phyloP scores from a whole-genome alignment of 2,797 vertebrate species.

The Allobates femoralis region DNA sequence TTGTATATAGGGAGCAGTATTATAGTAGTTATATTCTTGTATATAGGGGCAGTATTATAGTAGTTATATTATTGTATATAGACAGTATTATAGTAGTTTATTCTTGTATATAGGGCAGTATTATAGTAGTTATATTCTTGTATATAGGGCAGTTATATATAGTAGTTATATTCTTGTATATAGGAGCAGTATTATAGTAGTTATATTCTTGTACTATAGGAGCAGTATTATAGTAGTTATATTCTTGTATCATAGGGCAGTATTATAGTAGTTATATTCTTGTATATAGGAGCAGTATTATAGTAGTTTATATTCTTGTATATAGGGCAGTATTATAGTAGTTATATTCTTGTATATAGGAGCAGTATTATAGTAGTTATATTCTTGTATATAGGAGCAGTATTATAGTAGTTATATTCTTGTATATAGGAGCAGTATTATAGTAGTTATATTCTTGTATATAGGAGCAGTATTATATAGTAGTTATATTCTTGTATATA shows the following conservation, averaged over 20 bases:
- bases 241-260: not conserved
- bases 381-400: not conserved
- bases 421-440: no score
- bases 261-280: not conserved
- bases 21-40: not conserved
- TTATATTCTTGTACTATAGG: no score
- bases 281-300: no score
- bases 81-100: conserved; percentile 1
- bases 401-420: not conserved
- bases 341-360: conserved; percentile 6
- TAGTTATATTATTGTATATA: no score
- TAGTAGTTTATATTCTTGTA: not conserved
- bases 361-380: conserved; percentile 11
- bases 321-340: not conserved
- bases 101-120: not conserved
- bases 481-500: not conserved
- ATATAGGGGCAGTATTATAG: not conserved
- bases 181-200: not conserved
- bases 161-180: conserved; percentile 17
- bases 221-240: not conserved
- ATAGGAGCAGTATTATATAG: not conserved
- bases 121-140: conserved; percentile 13
- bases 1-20: not conserved
- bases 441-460: not conserved
- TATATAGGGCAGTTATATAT: not conserved